Conservation (phyloP, 2,797 vertebrate genomes). For the Xyrichtys novacula region DNA sequence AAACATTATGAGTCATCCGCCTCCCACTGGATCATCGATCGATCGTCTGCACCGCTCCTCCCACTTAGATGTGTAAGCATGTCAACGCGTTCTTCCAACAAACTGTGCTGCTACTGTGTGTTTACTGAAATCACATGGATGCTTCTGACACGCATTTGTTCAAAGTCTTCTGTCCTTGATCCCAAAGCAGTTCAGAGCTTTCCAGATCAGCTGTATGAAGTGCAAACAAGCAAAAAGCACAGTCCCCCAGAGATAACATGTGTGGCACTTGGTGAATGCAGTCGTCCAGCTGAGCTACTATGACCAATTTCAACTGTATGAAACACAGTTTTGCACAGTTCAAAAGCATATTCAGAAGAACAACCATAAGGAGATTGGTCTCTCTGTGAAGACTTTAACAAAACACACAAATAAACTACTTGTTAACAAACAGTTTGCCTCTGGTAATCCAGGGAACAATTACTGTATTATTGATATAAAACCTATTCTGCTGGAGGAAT, state of each 20-base stretch:
- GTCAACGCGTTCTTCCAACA: constrained; percentile 29
- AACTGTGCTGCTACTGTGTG: constrained; percentile 9
- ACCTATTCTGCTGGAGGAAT: constrained; percentile 17
- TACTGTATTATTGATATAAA: constrained; percentile 17
- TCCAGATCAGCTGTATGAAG: constrained; percentile 67
- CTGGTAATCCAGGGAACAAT: constrained; percentile 7
- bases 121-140: constrained; percentile 32
- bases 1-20: constrained; percentile 54
- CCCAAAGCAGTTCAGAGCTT: constrained; percentile 38
- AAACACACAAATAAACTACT: constrained; percentile 9
- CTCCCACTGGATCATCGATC: constrained; percentile 47
- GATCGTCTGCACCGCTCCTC: constrained; percentile 30
- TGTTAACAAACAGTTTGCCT: constrained; percentile 2
- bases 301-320: constrained; percentile 1
- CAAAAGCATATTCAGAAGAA: constrained; percentile 8
- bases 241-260: constrained; percentile 30
- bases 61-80: constrained; percentile 25
- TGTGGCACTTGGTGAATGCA: too few species aligned
- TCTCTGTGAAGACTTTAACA: neutral
- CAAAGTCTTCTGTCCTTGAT: constrained; percentile 37
- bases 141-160: neutral
- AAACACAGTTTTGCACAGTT: constrained; percentile 4
- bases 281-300: neutral
- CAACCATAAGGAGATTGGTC: neutral
- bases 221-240: constrained; percentile 65